Base-by-base conservation (phyloP, 2,888 invertebrate genomes). In the Andrena camellia region DNA sequence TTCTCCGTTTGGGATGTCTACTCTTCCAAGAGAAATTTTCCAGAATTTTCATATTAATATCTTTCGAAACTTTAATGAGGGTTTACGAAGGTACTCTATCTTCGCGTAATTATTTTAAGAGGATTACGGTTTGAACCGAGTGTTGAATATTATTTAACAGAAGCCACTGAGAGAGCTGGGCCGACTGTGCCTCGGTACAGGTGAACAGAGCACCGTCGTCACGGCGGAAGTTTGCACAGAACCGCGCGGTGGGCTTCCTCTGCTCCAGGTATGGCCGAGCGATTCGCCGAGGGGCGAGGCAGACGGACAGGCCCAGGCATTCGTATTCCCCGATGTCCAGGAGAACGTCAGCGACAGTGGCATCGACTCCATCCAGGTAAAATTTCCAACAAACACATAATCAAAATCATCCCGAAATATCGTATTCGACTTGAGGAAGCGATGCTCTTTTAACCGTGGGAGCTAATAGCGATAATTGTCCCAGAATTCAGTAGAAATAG, bases 311-410 rank as follows among this genome's bases (percentile, higher is more conserved):
- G 92, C 91, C 7, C 96, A 96, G 91, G 96, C 96, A 84, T 96
- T 97, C 92, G 95, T 96, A 70, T 96, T 96, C 90, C 96, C 96
- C 54, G 95, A 94, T 86, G 92, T 94, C 71, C 93, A 91, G 70
- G 94, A 94, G 71, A 93, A 88, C 77, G 90, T 93, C 67, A 95
- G 95, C 87, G 97, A 97, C 92, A 97, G 96, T 23, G 97, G 97
- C 80, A 97, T 97, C 91, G 96, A 97, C 87, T 97, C 97, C 17
- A 96, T 96, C 83, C 97, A 97, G 95, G 96, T 96, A 89, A 85
- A 23, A 33, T 66, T 31, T n/a, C 17, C n/a, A 23, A 7, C 3
- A 33, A 29, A 59, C 7, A n/a, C 4, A n/a, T 7, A 23, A 4
- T 13, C 31, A 48, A 42, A 48, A 26, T 54, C 2, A 54, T 26